phyloP scores from a whole-genome alignment of 1,140 invertebrate genomes.

The Cyclina sinensis region DNA sequence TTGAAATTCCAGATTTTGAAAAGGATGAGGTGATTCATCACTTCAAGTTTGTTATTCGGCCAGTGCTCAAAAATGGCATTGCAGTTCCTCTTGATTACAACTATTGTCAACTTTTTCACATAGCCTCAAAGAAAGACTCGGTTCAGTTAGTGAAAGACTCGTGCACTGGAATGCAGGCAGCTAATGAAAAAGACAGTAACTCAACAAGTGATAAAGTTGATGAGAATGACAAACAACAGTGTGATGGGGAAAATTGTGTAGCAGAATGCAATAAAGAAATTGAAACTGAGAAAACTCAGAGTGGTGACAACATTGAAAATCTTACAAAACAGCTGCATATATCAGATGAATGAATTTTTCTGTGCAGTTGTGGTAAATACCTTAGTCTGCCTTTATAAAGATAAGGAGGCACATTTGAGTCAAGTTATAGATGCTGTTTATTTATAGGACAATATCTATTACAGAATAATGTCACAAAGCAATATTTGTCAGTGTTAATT shows the following conservation, averaged over 20 bases:
- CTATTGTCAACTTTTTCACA: constrained; percentile 57
- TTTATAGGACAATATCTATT: too few relatives aligned
- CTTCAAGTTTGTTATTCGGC: constrained; percentile 57
- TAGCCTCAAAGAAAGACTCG: constrained; percentile 37
- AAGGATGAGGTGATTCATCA: constrained; percentile 57
- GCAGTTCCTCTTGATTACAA: constrained; percentile 61
- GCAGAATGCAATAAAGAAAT: neutral
- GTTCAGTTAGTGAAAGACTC: constrained; percentile 35
- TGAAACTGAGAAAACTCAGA: neutral
- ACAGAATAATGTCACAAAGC: too few relatives aligned
- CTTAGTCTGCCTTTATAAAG: too few relatives aligned
- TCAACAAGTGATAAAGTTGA: neutral
- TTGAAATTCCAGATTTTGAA: constrained; percentile 63
- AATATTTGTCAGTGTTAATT: too few relatives aligned
- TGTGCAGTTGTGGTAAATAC: too few relatives aligned
- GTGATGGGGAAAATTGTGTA: constrained; percentile 43
- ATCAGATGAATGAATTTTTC: constrained; percentile 31
- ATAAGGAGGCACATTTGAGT: too few relatives aligned
- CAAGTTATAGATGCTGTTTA: too few relatives aligned
- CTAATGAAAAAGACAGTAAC: neutral
- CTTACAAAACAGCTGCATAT: constrained; percentile 54
- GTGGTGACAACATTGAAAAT: neutral
- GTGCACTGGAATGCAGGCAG: neutral
- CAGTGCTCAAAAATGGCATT: constrained; percentile 59
- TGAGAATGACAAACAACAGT: neutral